Conservation (phyloP, 2,797 vertebrate species). For the Chloroceryle inda region DNA sequence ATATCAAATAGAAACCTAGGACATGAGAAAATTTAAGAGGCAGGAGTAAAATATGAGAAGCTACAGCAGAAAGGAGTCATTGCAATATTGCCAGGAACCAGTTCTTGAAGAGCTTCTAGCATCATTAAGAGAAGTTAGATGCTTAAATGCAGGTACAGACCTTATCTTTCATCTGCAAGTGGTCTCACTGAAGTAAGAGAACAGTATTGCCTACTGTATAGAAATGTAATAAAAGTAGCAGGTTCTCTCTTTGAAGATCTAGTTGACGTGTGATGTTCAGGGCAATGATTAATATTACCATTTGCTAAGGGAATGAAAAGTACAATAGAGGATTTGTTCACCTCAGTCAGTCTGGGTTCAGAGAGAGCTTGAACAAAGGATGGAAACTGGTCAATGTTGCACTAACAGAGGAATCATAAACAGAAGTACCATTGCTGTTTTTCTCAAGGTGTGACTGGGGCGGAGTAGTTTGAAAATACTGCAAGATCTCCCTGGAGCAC, state of each 20-base stretch:
- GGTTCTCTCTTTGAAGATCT: neutral
- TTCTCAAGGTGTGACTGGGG: neutral
- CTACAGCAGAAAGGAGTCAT: neutral
- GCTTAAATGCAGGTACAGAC: neutral
- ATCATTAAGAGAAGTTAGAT: neutral
- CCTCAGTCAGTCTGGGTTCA: neutral
- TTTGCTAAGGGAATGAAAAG: neutral
- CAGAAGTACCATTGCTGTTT: neutral
- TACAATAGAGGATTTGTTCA: neutral
- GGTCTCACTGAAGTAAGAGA: neutral
- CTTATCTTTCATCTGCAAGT: neutral
- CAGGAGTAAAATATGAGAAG: neutral
- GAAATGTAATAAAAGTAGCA: neutral
- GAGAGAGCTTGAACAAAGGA: neutral
- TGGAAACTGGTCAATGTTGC: neutral
- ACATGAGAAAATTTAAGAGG: neutral
- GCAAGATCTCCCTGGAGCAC: neutral
- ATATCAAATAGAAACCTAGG: neutral
- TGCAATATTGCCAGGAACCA: neutral
- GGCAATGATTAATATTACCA: neutral
- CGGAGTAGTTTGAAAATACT: neutral
- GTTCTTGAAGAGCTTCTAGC: neutral
- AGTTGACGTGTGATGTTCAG: accelerated
- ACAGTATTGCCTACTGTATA: neutral
- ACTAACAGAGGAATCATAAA: neutral